Conservation (phyloP, 2,888 invertebrate genomes). For the Megaustenia siamemsis region DNA sequence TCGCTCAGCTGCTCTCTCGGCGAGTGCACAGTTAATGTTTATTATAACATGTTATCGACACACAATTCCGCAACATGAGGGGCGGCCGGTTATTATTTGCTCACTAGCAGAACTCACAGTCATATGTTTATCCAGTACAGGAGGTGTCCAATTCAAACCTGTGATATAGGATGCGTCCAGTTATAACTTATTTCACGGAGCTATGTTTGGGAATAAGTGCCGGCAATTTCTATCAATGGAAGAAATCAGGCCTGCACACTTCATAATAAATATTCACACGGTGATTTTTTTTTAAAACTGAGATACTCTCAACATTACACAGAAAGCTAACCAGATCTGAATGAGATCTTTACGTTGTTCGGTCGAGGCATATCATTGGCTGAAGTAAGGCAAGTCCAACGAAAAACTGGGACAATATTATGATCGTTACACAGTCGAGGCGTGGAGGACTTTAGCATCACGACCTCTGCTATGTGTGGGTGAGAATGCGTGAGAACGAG, state of each 20-base stretch:
- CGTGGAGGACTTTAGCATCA: neutral
- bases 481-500: neutral
- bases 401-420: neutral
- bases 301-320: no score
- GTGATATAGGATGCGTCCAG: neutral
- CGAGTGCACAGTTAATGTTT: neutral
- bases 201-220: neutral
- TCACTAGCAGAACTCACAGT: neutral
- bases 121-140: no score
- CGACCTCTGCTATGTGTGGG: neutral
- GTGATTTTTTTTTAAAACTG: no score
- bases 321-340: no score
- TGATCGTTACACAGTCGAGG: neutral
- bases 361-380: neutral
- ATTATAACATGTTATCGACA: conserved; percentile 25
- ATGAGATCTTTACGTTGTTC: no score
- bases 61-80: neutral
- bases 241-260: no score
- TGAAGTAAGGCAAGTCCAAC: neutral
- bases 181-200: neutral
- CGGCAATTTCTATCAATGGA: no score
- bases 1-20: conserved; percentile 7
- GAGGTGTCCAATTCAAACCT: no score
- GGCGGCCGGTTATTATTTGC: neutral
- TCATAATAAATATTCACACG: no score